Percentiles rank a stretch among this genome's conserved stretches.
Evolutionary conservation across 2,797 vertebrate species (phyloP).

Genomic region (Ctenochaetus hawaiiensis): DNA sequence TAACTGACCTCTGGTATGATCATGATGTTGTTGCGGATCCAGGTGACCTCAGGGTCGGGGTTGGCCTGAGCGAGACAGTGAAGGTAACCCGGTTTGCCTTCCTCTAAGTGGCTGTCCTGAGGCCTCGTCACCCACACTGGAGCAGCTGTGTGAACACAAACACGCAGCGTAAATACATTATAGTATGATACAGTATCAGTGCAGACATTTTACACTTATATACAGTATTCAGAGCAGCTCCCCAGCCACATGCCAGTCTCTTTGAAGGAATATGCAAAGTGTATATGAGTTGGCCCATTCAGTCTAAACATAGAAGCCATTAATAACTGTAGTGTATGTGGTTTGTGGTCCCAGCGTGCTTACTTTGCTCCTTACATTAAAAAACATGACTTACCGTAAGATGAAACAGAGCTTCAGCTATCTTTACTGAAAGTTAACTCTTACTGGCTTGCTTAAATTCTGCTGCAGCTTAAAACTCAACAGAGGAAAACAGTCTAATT

Average conservation of each 20-base stretch:
- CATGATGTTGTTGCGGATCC: slow-evolving; percentile 88
- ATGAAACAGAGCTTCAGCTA: neutral
- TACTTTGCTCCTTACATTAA: neutral
- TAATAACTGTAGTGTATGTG: slow-evolving; percentile 12
- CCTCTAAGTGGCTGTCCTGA: slow-evolving; percentile 92
- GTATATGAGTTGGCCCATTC: slow-evolving; percentile 13
- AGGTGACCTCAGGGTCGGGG: slow-evolving; percentile 89
- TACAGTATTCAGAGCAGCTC: neutral
- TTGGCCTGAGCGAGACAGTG: slow-evolving; percentile 92
- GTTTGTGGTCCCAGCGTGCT: neutral
- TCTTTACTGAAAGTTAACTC: too few relatives aligned
- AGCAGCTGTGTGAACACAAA: slow-evolving; percentile 80
- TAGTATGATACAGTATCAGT: neutral
- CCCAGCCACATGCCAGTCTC: neutral
- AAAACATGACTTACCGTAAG: slow-evolving; percentile 1
- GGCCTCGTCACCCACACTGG: slow-evolving; percentile 93
- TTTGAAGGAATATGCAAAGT: slow-evolving; percentile 3
- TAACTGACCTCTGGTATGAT: slow-evolving; percentile 89
- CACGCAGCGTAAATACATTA: slow-evolving; percentile 3
- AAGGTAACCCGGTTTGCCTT: slow-evolving; percentile 94
- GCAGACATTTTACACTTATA: slow-evolving; percentile 13
- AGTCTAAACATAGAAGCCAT: slow-evolving; percentile 21
- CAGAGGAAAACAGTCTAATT: too few relatives aligned
- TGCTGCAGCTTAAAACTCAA: too few relatives aligned
- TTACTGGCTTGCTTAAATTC: too few relatives aligned